Evolutionary conservation across 2,888 invertebrate genomes (phyloP).

Genomic region (Dioctria linearis): DNA sequence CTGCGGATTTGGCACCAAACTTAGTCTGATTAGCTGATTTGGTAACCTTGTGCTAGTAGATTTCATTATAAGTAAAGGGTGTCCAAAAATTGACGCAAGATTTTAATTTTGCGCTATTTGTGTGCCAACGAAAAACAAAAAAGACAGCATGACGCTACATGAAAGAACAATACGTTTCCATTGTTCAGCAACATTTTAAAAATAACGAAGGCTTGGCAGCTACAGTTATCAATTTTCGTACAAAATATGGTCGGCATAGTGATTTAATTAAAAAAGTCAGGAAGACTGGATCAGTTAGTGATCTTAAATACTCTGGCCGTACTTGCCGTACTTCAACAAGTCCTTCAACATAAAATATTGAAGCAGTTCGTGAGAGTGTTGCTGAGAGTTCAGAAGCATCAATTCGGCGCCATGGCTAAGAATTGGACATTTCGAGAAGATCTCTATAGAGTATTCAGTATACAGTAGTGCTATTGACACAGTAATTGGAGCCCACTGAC

Average conservation of each 20-base stretch:
- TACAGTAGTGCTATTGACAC: too few relatives aligned
- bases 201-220: conserved; percentile 21
- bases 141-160: background rate
- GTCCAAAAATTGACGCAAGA: too few relatives aligned
- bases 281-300: conserved; percentile 61
- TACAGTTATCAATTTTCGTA: conserved; percentile 14
- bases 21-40: too few relatives aligned
- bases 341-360: conserved; percentile 60
- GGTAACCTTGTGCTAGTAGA: too few relatives aligned
- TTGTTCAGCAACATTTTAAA: conserved; percentile 15
- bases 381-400: conserved; percentile 62
- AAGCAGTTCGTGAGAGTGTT: conserved; percentile 62
- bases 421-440: background rate
- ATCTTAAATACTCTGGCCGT: conserved; percentile 54
- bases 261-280: conserved; percentile 16
- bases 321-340: conserved; percentile 61
- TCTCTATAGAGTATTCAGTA: background rate
- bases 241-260: conserved; percentile 24
- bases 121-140: too few relatives aligned
- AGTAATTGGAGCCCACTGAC: background rate
- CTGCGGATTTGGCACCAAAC: too few relatives aligned
- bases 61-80: too few relatives aligned
- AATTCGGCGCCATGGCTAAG: conserved; percentile 58
- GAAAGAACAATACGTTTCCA: background rate
- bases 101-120: too few relatives aligned